Conservation (phyloP, 2,797 vertebrate species). For the Microchirus variegatus region DNA sequence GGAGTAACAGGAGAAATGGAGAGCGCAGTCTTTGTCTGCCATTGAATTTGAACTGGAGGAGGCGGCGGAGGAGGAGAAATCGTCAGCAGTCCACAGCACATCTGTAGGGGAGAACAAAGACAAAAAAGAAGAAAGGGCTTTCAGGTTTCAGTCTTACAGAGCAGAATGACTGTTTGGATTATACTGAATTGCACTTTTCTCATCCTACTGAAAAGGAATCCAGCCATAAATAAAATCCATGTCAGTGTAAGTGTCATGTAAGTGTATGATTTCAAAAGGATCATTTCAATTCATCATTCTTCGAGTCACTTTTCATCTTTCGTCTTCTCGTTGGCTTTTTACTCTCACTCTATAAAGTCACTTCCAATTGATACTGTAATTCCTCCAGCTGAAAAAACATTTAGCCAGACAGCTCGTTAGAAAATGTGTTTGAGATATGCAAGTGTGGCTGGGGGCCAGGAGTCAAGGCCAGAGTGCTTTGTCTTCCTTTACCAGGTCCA, state of each 20-base stretch:
- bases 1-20: slow-evolving; percentile 40
- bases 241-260: slow-evolving; percentile 44
- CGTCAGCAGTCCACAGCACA: slow-evolving; percentile 73
- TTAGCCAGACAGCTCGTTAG: slow-evolving; percentile 62
- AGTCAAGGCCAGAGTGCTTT: slow-evolving; percentile 40
- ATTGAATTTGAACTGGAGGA: slow-evolving; percentile 64
- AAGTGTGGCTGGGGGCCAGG: slow-evolving; percentile 52
- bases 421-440: slow-evolving; percentile 57
- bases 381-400: slow-evolving; percentile 59
- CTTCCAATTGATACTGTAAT: slow-evolving; percentile 68
- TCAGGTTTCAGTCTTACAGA: slow-evolving; percentile 58
- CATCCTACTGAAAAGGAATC: slow-evolving; percentile 61
- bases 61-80: slow-evolving; percentile 59
- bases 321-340: slow-evolving; percentile 49
- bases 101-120: slow-evolving; percentile 77
- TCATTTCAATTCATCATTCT: slow-evolving; percentile 65
- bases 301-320: slow-evolving; percentile 52
- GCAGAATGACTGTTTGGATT: slow-evolving; percentile 62
- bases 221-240: slow-evolving; percentile 61
- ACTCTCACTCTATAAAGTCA: slow-evolving; percentile 63
- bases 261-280: slow-evolving; percentile 69
- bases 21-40: slow-evolving; percentile 65
- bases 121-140: slow-evolving; percentile 56
- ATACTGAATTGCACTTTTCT: slow-evolving; percentile 53
- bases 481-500: slow-evolving; percentile 46